phyloP scores from a whole-genome alignment of 2,888 invertebrate genomes.

The Drosophila antonietae region DNA sequence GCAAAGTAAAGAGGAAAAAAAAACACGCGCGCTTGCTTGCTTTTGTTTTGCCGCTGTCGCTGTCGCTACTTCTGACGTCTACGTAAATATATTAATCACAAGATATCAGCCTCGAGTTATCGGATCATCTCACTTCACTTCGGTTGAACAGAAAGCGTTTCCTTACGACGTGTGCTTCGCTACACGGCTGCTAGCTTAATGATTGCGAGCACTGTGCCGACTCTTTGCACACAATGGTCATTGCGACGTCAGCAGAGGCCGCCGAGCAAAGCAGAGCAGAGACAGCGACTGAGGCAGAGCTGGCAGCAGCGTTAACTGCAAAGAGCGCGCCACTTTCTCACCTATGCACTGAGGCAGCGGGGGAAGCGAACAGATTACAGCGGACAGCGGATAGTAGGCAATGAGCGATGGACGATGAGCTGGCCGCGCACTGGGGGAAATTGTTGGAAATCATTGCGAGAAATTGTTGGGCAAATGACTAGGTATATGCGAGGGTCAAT shows the following conservation, averaged over 20 bases:
- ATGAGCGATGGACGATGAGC: slow-evolving; percentile 54
- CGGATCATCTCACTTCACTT: slow-evolving; percentile 61
- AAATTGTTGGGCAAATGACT: slow-evolving; percentile 34
- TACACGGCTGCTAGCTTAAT: slow-evolving; percentile 65
- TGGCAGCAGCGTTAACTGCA: slow-evolving; percentile 22
- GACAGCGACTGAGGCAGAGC: slow-evolving; percentile 6
- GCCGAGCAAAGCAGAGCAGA: neutral
- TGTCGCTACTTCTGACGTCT: slow-evolving; percentile 11
- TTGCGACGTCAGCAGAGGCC: slow-evolving; percentile 37
- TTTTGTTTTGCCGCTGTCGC: slow-evolving; percentile 21
- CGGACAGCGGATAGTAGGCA: slow-evolving; percentile 16
- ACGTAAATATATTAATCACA: slow-evolving; percentile 60
- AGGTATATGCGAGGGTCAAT: slow-evolving; percentile 8
- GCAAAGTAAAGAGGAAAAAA: slow-evolving; percentile 19
- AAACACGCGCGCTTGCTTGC: slow-evolving; percentile 29
- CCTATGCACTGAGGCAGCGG: slow-evolving; percentile 18
- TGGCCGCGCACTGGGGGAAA: slow-evolving; percentile 61
- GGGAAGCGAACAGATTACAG: neutral
- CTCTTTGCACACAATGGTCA: slow-evolving; percentile 64
- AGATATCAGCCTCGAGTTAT: slow-evolving; percentile 66
- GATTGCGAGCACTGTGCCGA: slow-evolving; percentile 52
- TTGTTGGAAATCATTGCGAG: slow-evolving; percentile 68
- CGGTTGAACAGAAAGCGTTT: slow-evolving; percentile 24
- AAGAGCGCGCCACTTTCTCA: slow-evolving; percentile 57
- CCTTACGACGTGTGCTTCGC: slow-evolving; percentile 51